A percentile compares a stretch with the other conserved stretches of the same genome.
Conservation (phyloP, 1,140 invertebrate genomes). For the Brevipalpus yothersi region DNA sequence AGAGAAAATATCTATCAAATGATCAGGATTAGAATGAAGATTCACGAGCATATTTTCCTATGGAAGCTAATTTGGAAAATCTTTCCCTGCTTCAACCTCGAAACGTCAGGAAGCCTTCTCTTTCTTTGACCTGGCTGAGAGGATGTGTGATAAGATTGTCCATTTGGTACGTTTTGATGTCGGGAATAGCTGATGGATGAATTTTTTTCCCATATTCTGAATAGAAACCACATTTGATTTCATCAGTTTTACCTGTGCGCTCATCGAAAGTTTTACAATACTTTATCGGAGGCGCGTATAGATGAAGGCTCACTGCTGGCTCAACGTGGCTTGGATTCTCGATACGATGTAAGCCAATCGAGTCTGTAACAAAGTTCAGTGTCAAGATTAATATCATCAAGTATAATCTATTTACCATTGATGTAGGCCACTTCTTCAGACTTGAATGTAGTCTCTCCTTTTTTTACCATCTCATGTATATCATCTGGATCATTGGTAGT, state of each 20-base stretch:
- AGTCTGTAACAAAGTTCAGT: slow-evolving; percentile 32
- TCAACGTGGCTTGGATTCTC: slow-evolving; percentile 77
- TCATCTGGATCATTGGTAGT: slow-evolving; percentile 16
- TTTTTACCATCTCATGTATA: slow-evolving; percentile 25
- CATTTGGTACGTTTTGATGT: too few relatives aligned
- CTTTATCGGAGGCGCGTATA: slow-evolving; percentile 85
- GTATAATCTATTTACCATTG: slow-evolving; percentile 41
- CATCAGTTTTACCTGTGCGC: slow-evolving; percentile 46
- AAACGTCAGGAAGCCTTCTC: too few relatives aligned
- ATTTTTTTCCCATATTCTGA: neutral
- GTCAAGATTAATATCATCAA: neutral
- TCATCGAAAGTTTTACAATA: slow-evolving; percentile 73
- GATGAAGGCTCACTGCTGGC: slow-evolving; percentile 65
- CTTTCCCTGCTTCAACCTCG: too few relatives aligned
- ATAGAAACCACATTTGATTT: neutral
- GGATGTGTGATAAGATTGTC: too few relatives aligned
- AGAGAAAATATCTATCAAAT: too few relatives aligned
- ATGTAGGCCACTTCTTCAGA: slow-evolving; percentile 75
- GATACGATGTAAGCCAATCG: slow-evolving; percentile 75
- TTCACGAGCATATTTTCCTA: too few relatives aligned
- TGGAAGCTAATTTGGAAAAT: too few relatives aligned
- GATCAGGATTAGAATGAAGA: too few relatives aligned
- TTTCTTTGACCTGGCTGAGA: too few relatives aligned
- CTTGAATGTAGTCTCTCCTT: slow-evolving; percentile 32
- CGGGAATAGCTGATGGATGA: too few relatives aligned